Evolutionary conservation across 1,140 invertebrate genomes (phyloP).

Genomic region (Samia ricini): DNA sequence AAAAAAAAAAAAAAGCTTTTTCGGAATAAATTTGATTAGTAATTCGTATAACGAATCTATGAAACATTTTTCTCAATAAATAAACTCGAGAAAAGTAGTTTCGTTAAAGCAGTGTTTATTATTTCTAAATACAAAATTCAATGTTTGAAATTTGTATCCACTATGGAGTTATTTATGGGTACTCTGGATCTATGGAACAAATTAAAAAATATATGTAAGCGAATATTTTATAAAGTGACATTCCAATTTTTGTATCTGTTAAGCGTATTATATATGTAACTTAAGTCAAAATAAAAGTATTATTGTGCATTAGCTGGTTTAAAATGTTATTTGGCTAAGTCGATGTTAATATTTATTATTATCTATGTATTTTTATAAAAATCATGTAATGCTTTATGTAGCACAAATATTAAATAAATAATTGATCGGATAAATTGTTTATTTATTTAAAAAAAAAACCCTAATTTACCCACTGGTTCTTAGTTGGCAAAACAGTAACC

Average conservation of each 20-base stretch:
- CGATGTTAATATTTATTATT: constrained; percentile 74
- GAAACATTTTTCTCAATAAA: background rate
- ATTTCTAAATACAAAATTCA: no score
- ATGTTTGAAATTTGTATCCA: no score
- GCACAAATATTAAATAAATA: constrained; percentile 76
- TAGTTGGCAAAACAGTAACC: no score
- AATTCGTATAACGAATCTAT: constrained; percentile 11
- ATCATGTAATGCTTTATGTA: constrained; percentile 72
- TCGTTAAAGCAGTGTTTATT: no score
- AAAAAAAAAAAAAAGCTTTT: constrained; percentile 15
- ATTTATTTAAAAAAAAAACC: no score
- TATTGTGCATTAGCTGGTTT: constrained; percentile 65
- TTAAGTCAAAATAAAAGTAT: constrained; percentile 66
- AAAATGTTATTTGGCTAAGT: constrained; percentile 65
- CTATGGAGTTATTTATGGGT: no score
- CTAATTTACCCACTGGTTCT: no score
- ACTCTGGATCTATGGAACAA: no score
- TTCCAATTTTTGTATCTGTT: constrained; percentile 52
- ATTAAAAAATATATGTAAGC: background rate
- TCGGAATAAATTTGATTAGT: constrained; percentile 1
- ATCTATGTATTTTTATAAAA: constrained; percentile 48
- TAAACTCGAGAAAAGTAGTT: no score
- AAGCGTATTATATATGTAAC: constrained; percentile 36
- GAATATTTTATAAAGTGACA: constrained; percentile 29
- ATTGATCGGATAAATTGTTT: constrained; percentile 41